A percentile compares a stretch with the other conserved stretches of the same genome.
These are phyloP conservation scores for Euthynnus affinis DNA, from an alignment of 2,797 vertebrate species.

Conservation along the genomic window DNA sequence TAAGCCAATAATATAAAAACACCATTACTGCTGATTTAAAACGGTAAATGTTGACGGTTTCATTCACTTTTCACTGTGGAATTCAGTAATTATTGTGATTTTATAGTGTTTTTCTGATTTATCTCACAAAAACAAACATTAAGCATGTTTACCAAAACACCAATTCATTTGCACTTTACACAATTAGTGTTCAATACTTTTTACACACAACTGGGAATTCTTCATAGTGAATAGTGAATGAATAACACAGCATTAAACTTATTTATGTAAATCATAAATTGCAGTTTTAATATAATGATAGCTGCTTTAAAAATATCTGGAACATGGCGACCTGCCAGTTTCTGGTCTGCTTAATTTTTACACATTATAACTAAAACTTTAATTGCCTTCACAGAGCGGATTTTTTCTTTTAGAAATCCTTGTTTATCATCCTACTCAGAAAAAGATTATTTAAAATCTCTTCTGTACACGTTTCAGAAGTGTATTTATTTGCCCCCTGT, in stretches of 20 bases:
- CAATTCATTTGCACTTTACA: background rate
- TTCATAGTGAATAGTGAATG: background rate
- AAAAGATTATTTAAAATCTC: background rate
- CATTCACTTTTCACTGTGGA: background rate
- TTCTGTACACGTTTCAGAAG: background rate
- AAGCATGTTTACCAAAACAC: background rate
- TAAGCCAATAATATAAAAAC: background rate
- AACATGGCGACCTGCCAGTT: background rate
- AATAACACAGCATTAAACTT: background rate
- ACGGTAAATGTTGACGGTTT: background rate
- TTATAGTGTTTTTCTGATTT: background rate
- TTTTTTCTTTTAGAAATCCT: conserved; percentile 3
- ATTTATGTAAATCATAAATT: background rate
- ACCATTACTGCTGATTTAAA: background rate
- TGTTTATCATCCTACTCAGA: background rate
- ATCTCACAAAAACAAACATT: background rate
- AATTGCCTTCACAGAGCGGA: conserved; percentile 3
- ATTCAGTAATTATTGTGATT: background rate
- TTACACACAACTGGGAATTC: background rate
- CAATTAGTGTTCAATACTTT: background rate
- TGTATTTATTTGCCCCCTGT: background rate
- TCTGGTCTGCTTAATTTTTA: background rate
- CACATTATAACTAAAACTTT: background rate
- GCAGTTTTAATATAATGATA: background rate
- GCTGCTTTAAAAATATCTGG: background rate